phyloP scores from a whole-genome alignment of 1,140 invertebrate genomes.

The Patella vulgata region DNA sequence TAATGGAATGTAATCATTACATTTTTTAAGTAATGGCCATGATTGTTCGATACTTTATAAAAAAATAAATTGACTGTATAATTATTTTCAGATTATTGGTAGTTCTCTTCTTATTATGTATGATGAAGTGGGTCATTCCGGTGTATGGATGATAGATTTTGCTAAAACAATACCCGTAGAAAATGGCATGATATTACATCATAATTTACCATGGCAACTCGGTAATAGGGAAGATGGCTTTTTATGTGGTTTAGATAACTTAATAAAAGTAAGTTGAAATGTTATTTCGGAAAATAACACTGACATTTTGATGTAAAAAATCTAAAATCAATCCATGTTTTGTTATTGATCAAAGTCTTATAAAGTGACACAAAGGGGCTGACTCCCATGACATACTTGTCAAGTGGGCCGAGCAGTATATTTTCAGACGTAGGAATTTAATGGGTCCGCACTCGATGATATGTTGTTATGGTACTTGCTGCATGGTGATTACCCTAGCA shows the following conservation, averaged over 20 bases:
- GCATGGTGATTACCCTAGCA: too few relatives aligned
- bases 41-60: too few relatives aligned
- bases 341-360: not conserved
- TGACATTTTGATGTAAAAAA: not conserved
- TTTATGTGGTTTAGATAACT: constrained; percentile 91
- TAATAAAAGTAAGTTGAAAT: constrained; percentile 75
- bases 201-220: constrained; percentile 88
- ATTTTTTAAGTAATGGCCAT: too few relatives aligned
- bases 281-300: not conserved
- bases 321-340: not conserved
- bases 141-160: constrained; percentile 98
- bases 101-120: constrained; percentile 95
- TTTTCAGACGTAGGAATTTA: too few relatives aligned
- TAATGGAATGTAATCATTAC: too few relatives aligned
- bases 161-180: constrained; percentile 85
- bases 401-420: not conserved
- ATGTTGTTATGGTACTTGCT: too few relatives aligned
- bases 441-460: too few relatives aligned
- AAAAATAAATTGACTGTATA: too few relatives aligned
- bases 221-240: constrained; percentile 99
- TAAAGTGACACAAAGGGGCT: not conserved
- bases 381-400: not conserved
- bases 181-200: constrained; percentile 75
- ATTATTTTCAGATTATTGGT: constrained; percentile 90
- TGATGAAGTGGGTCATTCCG: constrained; percentile 74